These are phyloP conservation scores for Microcebus lehilahytsara DNA, from an alignment of 2,113 vertebrate genomes.

Conservation along the genomic window DNA sequence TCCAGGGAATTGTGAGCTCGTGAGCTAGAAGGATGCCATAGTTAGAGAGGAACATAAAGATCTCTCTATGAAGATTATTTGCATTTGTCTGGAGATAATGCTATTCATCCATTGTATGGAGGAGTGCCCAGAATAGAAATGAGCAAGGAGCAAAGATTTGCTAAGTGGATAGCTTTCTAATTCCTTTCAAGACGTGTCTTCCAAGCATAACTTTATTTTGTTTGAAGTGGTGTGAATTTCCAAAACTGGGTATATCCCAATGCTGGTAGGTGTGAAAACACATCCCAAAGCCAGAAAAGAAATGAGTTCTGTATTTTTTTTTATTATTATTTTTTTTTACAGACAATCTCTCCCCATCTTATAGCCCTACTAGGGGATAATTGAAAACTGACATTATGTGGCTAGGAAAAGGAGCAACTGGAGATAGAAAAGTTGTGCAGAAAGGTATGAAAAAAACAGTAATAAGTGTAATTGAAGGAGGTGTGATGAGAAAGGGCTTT, in stretches of 20 bases:
- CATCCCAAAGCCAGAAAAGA: not conserved
- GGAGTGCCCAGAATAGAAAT: conserved; percentile 58
- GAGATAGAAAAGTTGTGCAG: not conserved
- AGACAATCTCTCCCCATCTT: not conserved
- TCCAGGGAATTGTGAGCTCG: conserved; percentile 21
- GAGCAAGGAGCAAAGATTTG: conserved; percentile 29
- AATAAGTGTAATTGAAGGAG: not conserved
- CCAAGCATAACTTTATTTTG: conserved; percentile 42
- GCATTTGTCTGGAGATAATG: conserved; percentile 56
- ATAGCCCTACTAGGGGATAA: not conserved
- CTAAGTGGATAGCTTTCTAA: conserved; percentile 46
- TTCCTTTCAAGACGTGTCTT: conserved; percentile 39
- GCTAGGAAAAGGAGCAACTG: not conserved
- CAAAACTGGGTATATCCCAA: not conserved
- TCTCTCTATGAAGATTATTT: conserved; percentile 54
- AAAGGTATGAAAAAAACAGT: not conserved
- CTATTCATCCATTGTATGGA: conserved; percentile 36
- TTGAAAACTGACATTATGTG: conserved; percentile 6
- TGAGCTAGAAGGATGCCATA: not conserved
- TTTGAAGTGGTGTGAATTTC: conserved; percentile 45
- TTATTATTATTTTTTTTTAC: not conserved
- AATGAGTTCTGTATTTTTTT: not conserved
- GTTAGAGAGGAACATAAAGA: conserved; percentile 53
- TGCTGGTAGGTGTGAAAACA: conserved; percentile 55
- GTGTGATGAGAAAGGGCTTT: not conserved